phyloP scores from a whole-genome alignment of 1,140 invertebrate genomes.

The Marisa cornuarietis region DNA sequence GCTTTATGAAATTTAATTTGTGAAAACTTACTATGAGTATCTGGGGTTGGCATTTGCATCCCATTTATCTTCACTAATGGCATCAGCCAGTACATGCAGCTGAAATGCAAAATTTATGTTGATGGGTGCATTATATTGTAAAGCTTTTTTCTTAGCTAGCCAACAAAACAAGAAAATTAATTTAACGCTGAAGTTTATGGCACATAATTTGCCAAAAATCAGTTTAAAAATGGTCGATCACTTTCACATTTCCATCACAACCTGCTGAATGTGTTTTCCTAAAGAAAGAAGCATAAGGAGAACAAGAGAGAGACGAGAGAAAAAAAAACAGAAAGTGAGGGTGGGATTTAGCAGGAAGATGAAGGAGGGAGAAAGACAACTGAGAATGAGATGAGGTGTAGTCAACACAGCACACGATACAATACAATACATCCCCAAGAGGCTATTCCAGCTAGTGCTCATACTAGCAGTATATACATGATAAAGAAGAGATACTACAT shows the following conservation, averaged over 20 bases:
- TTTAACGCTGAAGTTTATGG: no score
- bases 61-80: constrained; percentile 55
- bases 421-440: no score
- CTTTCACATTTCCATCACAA: no score
- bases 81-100: constrained; percentile 55
- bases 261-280: not conserved
- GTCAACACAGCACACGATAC: not conserved
- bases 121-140: not conserved
- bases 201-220: no score
- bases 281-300: not conserved
- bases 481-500: no score
- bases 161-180: not conserved
- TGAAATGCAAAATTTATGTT: constrained; percentile 28
- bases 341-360: not conserved
- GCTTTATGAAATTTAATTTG: not conserved
- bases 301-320: constrained; percentile 1
- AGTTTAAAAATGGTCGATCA: no score
- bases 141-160: not conserved
- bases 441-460: no score
- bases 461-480: no score
- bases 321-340: constrained; percentile 1
- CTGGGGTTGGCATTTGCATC: constrained; percentile 35
- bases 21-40: constrained; percentile 43
- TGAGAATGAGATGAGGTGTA: not conserved
- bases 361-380: constrained; percentile 2